Percentiles rank a stretch among this genome's conserved stretches.
phyloP scores from a whole-genome alignment of 2,888 invertebrate species.

The Lycia hirtaria region DNA sequence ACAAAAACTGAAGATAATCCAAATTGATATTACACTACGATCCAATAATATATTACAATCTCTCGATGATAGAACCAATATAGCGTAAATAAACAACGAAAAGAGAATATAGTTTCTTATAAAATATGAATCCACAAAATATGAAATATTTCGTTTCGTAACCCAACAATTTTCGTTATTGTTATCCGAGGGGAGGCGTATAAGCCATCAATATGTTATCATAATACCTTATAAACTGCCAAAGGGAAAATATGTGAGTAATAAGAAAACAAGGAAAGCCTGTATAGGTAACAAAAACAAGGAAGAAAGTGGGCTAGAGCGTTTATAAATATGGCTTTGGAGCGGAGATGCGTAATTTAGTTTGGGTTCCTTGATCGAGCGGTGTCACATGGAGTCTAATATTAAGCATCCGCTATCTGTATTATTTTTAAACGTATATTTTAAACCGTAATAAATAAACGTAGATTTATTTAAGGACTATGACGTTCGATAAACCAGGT shows the following conservation, averaged over 20 bases:
- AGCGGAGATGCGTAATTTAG: neutral
- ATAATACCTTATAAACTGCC: constrained; percentile 18
- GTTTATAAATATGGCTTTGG: neutral
- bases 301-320: neutral
- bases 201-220: constrained; percentile 24
- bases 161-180: constrained; percentile 14
- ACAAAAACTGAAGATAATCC: no score
- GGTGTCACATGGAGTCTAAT: no score
- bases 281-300: neutral
- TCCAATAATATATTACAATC: neutral
- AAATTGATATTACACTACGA: no score
- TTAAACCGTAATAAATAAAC: no score
- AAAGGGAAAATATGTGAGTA: constrained; percentile 6
- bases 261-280: constrained; percentile 7
- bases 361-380: no score
- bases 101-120: constrained; percentile 1
- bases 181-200: constrained; percentile 4
- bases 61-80: neutral
- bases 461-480: no score
- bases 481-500: no score
- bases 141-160: constrained; percentile 12
- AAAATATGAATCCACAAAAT: constrained; percentile 5
- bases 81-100: neutral
- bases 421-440: no score
- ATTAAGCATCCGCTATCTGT: no score